Base-by-base conservation (phyloP, 2,888 invertebrate genomes). In the Anthoptus insignis region DNA sequence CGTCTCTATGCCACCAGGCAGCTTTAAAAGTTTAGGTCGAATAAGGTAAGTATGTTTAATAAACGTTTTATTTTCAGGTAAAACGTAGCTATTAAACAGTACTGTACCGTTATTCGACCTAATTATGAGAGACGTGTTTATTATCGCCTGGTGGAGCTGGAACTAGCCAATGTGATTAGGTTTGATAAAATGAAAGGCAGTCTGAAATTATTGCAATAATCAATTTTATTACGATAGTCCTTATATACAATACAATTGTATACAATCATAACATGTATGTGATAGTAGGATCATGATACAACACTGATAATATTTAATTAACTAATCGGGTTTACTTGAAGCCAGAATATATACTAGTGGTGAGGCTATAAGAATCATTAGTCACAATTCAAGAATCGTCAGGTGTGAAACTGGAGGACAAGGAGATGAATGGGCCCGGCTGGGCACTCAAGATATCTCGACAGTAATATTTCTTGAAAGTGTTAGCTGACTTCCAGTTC, bases 21-120 rank as follows among this genome's bases (percentile, higher is more conserved):
- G 37, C 13, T 4, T 2, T 37, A 6, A n/a, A 37, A 37, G n/a
- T 2, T 37, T 4, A 37, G 37, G 3, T 37, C 37, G 2, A 37
- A 2, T 37, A 37, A 37, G 37, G 37, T 32, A 32, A 32, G 39
- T 45, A 45, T 45, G 19, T 39, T 39, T 45, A 45, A 45, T 45
- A 45, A 45, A 19, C 42, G 42, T 45, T 45, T 45, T 45, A 45
- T 11, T 45, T 39, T 45, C 42, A 45, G 42, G 42, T 45, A 45
- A 45, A 45, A 50, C 42, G 42, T 9, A 3, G 6, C 42, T 42
- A 42, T 42, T 42, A 42, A 9, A 42, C 32, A 32, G 9, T 9
- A 42, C 42, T 42, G 6, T 7, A 42, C 42, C 42, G 42, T 42
- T 42, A 42, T 7, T 42, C 6, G 42, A 42, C 42, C 19, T 42